phyloP scores from a whole-genome alignment of 2,113 vertebrate species.

The Neolamprologus tretocephalus region DNA sequence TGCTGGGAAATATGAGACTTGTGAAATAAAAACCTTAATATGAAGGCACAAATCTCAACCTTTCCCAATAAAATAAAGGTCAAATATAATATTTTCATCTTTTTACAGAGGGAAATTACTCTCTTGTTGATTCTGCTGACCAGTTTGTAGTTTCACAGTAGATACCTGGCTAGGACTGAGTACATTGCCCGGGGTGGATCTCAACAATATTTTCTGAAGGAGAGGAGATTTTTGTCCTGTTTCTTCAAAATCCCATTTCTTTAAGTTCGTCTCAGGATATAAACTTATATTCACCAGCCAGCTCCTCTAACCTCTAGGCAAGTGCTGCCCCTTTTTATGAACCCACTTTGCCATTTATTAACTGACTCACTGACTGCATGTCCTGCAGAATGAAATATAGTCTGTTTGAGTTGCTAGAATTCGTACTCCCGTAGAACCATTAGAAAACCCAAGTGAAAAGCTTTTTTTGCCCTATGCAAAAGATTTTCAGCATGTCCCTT shows the following conservation, averaged over 20 bases:
- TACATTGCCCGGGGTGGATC: neutral
- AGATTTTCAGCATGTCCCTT: neutral
- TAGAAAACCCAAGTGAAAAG: neutral
- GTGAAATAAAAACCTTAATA: neutral
- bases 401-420: neutral
- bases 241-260: neutral
- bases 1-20: neutral
- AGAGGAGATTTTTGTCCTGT: neutral
- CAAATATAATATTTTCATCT: neutral
- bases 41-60: neutral
- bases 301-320: conserved; percentile 26
- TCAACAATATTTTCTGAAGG: neutral
- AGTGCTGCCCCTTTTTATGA: conserved; percentile 32
- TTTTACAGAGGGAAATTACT: neutral
- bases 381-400: neutral
- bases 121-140: neutral
- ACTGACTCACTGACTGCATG: conserved; percentile 16
- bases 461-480: neutral
- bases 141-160: neutral
- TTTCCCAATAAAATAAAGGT: neutral
- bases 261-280: neutral
- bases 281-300: neutral
- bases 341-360: conserved; percentile 40
- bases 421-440: neutral
- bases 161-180: neutral